Percentiles rank a stretch among this genome's conserved stretches.
Evolutionary conservation across 2,888 invertebrate species (phyloP).

Genomic region (Drosophila borborema): DNA sequence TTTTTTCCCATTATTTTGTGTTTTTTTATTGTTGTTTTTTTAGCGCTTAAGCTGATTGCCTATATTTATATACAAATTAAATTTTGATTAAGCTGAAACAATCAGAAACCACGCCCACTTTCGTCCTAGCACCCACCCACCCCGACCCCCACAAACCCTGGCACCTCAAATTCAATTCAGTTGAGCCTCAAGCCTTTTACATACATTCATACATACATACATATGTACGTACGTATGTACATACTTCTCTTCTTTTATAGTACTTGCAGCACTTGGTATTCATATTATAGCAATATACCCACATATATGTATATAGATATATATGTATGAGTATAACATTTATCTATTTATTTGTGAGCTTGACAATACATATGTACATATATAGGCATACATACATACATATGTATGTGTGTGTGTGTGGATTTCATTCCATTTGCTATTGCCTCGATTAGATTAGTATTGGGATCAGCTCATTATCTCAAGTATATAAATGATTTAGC

Average conservation of each 20-base stretch:
- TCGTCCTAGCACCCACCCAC: neutral
- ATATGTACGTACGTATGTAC: too few species aligned
- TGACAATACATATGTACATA: slow-evolving; percentile 30
- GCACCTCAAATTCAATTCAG: slow-evolving; percentile 1
- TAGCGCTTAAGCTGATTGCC: slow-evolving; percentile 45
- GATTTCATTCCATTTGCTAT: neutral
- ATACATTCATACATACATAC: neutral
- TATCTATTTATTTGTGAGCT: neutral
- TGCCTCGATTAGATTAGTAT: slow-evolving; percentile 8
- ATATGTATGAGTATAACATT: neutral
- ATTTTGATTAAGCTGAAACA: slow-evolving; percentile 49
- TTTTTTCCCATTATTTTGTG: neutral
- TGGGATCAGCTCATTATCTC: slow-evolving; percentile 2
- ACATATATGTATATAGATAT: slow-evolving; percentile 1
- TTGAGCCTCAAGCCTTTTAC: neutral
- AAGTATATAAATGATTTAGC: neutral
- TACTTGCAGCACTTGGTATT: slow-evolving; percentile 48
- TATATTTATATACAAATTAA: slow-evolving; percentile 44
- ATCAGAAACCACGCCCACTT: slow-evolving; percentile 10
- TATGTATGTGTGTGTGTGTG: slow-evolving; percentile 6
- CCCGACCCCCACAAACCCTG: neutral
- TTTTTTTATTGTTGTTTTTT: slow-evolving; percentile 15
- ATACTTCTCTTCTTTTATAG: slow-evolving; percentile 30
- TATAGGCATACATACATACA: slow-evolving; percentile 3
- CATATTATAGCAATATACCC: neutral